These are phyloP conservation scores for Drosophila ogumai DNA, from an alignment of 1,140 invertebrate genomes.

Conservation along the genomic window DNA sequence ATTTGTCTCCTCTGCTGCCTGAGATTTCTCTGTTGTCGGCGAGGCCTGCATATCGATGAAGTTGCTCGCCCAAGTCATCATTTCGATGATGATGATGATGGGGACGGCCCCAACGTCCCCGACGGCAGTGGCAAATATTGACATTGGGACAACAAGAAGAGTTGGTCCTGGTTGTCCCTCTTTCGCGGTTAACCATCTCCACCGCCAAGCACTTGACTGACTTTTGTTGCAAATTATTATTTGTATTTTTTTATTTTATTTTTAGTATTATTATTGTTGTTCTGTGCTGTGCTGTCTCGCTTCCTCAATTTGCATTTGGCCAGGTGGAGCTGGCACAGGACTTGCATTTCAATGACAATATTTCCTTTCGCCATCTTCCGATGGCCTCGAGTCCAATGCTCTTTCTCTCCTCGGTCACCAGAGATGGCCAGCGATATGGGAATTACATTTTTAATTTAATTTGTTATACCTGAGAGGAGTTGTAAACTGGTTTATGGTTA, in stretches of 20 bases:
- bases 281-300: not conserved
- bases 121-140: slow-evolving; percentile 69
- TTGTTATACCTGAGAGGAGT: slow-evolving; percentile 1
- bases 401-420: slow-evolving; percentile 12
- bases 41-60: slow-evolving; percentile 66
- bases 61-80: slow-evolving; percentile 47
- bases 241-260: slow-evolving; percentile 45
- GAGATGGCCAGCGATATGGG: slow-evolving; percentile 35
- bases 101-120: slow-evolving; percentile 31
- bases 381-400: slow-evolving; percentile 59
- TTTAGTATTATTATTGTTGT: slow-evolving; percentile 53
- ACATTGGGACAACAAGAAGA: slow-evolving; percentile 58
- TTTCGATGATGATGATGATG: slow-evolving; percentile 38
- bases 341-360: slow-evolving; percentile 80
- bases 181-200: slow-evolving; percentile 46
- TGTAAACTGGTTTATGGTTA: slow-evolving; percentile 19
- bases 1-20: slow-evolving; percentile 25
- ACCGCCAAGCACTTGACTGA: slow-evolving; percentile 71
- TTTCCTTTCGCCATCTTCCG: slow-evolving; percentile 55
- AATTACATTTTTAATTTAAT: slow-evolving; percentile 41
- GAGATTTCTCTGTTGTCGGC: slow-evolving; percentile 49
- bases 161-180: not conserved
- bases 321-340: slow-evolving; percentile 54
- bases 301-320: slow-evolving; percentile 61
- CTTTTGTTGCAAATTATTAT: slow-evolving; percentile 80